Conservation (phyloP, 2,797 vertebrate species). For the Atherinosoma microstoma region DNA sequence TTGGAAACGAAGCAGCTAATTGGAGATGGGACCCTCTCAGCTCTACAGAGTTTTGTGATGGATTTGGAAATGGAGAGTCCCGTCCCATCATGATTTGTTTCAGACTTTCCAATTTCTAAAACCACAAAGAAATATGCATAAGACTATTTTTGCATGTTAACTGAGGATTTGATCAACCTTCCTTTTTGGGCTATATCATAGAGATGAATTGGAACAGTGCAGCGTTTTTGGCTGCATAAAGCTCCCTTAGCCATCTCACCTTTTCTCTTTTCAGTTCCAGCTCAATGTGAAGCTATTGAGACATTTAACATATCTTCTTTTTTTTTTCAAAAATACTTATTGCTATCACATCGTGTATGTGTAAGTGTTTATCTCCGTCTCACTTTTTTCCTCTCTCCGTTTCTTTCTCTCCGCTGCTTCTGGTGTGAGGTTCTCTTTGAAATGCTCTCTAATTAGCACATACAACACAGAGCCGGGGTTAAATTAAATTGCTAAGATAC, state of each 20-base stretch:
- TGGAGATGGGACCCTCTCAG: constrained; percentile 70
- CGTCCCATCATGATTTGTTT: constrained; percentile 24
- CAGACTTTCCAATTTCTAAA: constrained; percentile 45
- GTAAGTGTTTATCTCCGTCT: constrained; percentile 54
- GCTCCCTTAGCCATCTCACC: constrained; percentile 2
- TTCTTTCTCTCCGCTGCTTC: constrained; percentile 29
- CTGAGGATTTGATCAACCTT: not conserved
- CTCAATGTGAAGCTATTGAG: constrained; percentile 29
- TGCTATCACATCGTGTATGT: constrained; percentile 64
- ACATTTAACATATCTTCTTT: constrained; percentile 24
- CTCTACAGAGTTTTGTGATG: constrained; percentile 62
- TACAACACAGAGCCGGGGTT: constrained; percentile 76
- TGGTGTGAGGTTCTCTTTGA: constrained; percentile 75
- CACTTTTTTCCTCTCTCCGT: constrained; percentile 23
- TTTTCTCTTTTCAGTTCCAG: constrained; percentile 24
- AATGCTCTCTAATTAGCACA: constrained; percentile 82
- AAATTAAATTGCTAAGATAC: constrained; percentile 84
- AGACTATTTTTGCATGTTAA: constrained; percentile 9
- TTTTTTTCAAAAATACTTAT: constrained; percentile 47
- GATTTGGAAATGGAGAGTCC: constrained; percentile 49
- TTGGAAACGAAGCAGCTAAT: constrained; percentile 79
- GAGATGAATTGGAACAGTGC: not conserved
- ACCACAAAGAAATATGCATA: constrained; percentile 3
- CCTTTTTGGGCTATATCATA: not conserved
- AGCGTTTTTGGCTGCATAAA: not conserved